Evolutionary conservation across 92 coral and sea anemone species (phyloP).

Genomic region (Isaurus tuberculatus): DNA sequence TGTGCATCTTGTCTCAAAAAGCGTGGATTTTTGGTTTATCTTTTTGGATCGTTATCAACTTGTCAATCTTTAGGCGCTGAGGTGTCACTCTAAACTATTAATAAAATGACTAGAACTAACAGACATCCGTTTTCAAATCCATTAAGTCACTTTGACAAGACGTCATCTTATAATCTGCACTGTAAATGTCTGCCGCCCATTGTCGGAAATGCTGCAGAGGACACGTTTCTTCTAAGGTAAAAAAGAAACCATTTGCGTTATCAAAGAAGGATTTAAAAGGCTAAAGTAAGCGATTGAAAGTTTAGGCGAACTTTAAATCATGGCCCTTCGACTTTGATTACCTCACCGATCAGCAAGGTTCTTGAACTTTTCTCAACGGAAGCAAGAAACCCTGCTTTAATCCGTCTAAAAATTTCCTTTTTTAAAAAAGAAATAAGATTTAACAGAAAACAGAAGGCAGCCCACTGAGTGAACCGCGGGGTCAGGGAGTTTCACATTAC

Average conservation of each 20-base stretch:
- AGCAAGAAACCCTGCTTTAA: constrained; percentile 23
- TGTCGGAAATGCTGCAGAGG: constrained; percentile 16
- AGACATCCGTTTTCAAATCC: constrained; percentile 50
- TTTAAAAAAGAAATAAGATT: constrained; percentile 14
- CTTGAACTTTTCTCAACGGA: constrained; percentile 43
- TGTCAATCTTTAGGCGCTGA: constrained; percentile 36
- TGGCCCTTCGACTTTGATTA: background rate
- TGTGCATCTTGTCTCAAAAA: constrained; percentile 49
- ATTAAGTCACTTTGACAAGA: constrained; percentile 47
- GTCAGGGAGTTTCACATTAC: constrained; percentile 43
- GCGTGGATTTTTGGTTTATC: constrained; percentile 68
- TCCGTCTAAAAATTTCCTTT: constrained; percentile 38
- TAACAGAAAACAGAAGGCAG: constrained; percentile 49
- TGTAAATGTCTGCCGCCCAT: constrained; percentile 40
- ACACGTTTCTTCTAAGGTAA: constrained; percentile 15
- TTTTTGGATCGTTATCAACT: constrained; percentile 52
- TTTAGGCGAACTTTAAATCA: background rate
- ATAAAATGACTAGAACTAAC: constrained; percentile 26
- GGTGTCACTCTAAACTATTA: constrained; percentile 34
- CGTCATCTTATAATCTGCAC: constrained; percentile 43
- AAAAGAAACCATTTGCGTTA: background rate
- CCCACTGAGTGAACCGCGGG: background rate
- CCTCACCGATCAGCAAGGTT: background rate
- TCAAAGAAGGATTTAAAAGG: background rate
- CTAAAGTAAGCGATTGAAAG: background rate